phyloP scores from a whole-genome alignment of 2,113 vertebrate genomes.

The Hippopotamus amphibius region DNA sequence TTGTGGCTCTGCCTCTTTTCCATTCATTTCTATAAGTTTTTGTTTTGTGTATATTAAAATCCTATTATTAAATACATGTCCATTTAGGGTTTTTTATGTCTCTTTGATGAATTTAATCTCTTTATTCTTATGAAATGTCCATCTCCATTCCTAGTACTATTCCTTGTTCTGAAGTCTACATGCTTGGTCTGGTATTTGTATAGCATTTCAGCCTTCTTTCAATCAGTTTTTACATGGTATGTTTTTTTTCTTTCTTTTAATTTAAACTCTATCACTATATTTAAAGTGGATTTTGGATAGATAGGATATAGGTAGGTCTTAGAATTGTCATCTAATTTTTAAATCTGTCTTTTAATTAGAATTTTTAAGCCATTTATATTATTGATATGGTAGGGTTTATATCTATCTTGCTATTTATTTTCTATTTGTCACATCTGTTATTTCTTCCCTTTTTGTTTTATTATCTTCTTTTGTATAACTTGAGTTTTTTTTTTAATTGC shows the following conservation, averaged over 20 bases:
- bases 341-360: background rate
- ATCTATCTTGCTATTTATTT: background rate
- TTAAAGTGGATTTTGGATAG: background rate
- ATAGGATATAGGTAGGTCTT: background rate
- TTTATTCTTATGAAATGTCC: conserved; percentile 2
- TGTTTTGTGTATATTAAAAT: background rate
- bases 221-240: background rate
- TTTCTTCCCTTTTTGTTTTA: background rate
- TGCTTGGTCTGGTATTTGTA: background rate
- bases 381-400: background rate
- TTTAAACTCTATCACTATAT: background rate
- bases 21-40: background rate
- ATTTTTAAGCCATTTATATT: background rate
- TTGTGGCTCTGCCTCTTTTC: background rate
- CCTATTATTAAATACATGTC: background rate
- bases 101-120: background rate
- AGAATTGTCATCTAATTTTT: background rate
- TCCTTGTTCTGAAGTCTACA: background rate
- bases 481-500: background rate
- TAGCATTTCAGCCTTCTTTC: background rate
- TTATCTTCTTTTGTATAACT: background rate
- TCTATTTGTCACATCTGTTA: background rate
- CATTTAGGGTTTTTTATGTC: background rate
- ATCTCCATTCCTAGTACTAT: background rate
- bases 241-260: background rate